phyloP scores from a whole-genome alignment of 2,113 vertebrate species.

The Cyanistes caeruleus region DNA sequence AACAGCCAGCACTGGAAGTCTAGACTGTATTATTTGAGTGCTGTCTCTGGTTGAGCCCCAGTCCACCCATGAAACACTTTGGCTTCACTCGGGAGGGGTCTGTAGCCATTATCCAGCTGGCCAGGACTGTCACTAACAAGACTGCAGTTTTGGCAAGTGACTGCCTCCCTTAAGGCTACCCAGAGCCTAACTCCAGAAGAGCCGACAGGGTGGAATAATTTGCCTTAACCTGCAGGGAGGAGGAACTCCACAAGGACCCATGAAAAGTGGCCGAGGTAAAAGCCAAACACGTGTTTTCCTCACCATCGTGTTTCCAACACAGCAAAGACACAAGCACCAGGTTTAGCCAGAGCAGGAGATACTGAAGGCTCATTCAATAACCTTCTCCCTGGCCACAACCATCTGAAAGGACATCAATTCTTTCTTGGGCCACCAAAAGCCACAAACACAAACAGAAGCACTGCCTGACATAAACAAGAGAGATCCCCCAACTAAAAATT shows the following conservation, averaged over 20 bases:
- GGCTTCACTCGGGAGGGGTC: not conserved
- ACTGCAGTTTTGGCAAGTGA: not conserved
- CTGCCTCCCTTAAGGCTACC: not conserved
- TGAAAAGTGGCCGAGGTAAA: not conserved
- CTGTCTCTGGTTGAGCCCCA: not conserved
- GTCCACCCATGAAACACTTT: not conserved
- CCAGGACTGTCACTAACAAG: not conserved
- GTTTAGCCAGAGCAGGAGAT: not conserved
- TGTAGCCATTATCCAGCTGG: not conserved
- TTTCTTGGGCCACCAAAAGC: not conserved
- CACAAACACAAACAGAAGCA: not conserved
- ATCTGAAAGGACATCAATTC: not conserved
- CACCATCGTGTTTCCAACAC: not conserved
- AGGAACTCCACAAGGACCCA: not conserved
- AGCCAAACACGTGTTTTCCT: not conserved
- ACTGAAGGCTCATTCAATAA: not conserved
- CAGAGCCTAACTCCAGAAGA: not conserved
- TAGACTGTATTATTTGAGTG: not conserved
- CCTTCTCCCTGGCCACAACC: not conserved
- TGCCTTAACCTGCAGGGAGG: not conserved
- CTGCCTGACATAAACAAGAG: not conserved
- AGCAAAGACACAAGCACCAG: not conserved
- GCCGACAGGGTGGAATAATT: not conserved
- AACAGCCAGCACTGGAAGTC: not conserved
- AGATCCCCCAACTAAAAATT: not conserved